Conservation (phyloP, 2,113 vertebrate genomes). For the Caracal caracal region DNA sequence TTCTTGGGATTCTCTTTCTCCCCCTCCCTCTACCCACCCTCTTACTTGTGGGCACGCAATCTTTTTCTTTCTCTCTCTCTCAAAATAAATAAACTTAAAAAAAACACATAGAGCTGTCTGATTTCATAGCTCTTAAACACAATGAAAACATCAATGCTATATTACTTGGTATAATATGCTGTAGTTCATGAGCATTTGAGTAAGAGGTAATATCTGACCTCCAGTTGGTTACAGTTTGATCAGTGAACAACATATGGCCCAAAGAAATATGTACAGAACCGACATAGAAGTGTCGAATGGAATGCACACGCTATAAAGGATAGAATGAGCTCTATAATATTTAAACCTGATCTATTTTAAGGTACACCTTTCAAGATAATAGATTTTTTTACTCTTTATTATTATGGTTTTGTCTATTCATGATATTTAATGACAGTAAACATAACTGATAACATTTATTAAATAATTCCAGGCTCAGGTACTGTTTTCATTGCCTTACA, state of each 20-base stretch:
- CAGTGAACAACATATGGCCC: not conserved
- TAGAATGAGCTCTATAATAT: not conserved
- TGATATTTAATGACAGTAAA: not conserved
- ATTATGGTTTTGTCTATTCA: not conserved
- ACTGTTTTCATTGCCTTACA: not conserved
- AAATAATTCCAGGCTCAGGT: not conserved
- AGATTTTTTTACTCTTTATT: not conserved
- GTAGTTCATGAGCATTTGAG: not conserved
- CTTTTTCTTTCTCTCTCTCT: too few relatives aligned
- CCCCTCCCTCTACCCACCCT: too few relatives aligned
- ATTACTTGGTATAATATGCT: not conserved
- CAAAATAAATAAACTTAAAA: too few relatives aligned
- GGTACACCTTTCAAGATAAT: not conserved
- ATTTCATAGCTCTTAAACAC: conserved; percentile 14
- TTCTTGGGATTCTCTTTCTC: too few relatives aligned
- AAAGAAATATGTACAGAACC: not conserved
- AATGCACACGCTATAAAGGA: not conserved
- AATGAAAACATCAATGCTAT: not conserved
- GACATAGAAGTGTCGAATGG: not conserved
- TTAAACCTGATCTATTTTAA: not conserved
- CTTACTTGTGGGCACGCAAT: too few relatives aligned
- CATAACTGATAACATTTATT: not conserved
- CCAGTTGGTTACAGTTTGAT: not conserved
- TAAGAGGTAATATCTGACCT: not conserved
- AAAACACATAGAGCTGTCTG: not conserved